Base-by-base conservation (phyloP, 2,888 invertebrate species). In the Epiblema foenella region DNA sequence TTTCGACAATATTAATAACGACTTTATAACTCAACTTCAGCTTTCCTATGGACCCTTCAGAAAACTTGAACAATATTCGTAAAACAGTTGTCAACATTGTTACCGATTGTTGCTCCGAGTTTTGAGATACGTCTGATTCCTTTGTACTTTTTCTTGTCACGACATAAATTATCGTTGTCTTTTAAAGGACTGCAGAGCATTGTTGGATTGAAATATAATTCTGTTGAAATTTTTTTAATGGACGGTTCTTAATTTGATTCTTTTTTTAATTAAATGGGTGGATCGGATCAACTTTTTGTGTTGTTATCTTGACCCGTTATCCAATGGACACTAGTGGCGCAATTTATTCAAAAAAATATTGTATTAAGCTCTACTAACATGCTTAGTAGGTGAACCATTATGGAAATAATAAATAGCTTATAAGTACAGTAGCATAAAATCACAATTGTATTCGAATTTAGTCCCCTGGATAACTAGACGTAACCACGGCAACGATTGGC, bases 31-130 rank as follows among this genome's bases (percentile, higher is more conserved):
- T 64, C 60, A 37, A 60, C 60, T 52, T 59, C 39, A 39, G 54
- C 52, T 5, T 59, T 57, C 42, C 58, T 18, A 65, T 64, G 59
- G 69, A 42, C 58, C 63, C 64, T 52, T 63, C 20, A 39, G 42
- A 54, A 57, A 65, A 69, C 17, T 69, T 54, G 29, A 54, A 65
- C 59, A 65, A 65, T 58, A 65, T 69, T 69, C 69, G 69, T 65
- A 65, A 65, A 69, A 59, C 65, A 65, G 65, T 69, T 65, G 64
- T 69, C 69, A 69, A 69, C 65, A 65, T 69, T 69, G 65, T 69
- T 69, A 65, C 64, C 59, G 59, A 65, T 69, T 65, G 63, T 65
- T 68, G 18, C 60, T 65, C 51, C 52, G 49, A 70, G 66, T 70
- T 70, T 56, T 54, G 60, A 60, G 66, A 70, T 66, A 66, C 60